Evolutionary conservation across 2,888 invertebrate species (phyloP).

Genomic region (Tethea ocularis): DNA sequence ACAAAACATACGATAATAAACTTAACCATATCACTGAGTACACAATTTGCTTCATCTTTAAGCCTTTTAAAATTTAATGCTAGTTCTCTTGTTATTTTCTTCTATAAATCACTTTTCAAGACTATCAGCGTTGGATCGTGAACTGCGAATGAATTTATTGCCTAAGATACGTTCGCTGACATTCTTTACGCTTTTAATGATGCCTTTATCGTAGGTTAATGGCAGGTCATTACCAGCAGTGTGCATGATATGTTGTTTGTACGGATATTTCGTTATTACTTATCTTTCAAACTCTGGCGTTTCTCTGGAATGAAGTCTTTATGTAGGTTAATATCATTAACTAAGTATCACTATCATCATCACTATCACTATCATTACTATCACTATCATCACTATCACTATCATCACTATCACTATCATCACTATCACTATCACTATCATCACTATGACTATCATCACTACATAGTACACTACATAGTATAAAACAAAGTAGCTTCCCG

Average conservation of each 20-base stretch:
- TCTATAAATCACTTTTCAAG: background rate
- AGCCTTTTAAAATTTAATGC: background rate
- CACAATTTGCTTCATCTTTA: background rate
- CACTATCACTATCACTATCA: too few relatives aligned
- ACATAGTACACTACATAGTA: too few relatives aligned
- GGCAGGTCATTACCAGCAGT: conserved; percentile 7
- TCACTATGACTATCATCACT: too few relatives aligned
- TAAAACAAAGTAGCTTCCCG: too few relatives aligned
- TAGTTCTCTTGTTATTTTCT: background rate
- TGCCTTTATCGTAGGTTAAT: conserved; percentile 7
- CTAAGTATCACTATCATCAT: too few relatives aligned
- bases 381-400: too few relatives aligned
- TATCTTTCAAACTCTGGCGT: background rate
- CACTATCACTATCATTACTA: too few relatives aligned
- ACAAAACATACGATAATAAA: conserved; percentile 36
- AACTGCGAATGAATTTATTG: conserved; percentile 8
- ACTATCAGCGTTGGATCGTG: conserved; percentile 2
- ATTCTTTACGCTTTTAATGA: conserved; percentile 7
- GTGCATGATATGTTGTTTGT: background rate
- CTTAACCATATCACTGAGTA: conserved; percentile 31
- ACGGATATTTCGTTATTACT: background rate
- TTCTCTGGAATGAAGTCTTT: too few relatives aligned
- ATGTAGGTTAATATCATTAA: too few relatives aligned
- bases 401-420: too few relatives aligned
- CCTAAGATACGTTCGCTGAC: background rate